Percentiles rank a stretch among this genome's conserved stretches.
phyloP scores from a whole-genome alignment of 2,113 vertebrate species.

The Mungos mungo region DNA sequence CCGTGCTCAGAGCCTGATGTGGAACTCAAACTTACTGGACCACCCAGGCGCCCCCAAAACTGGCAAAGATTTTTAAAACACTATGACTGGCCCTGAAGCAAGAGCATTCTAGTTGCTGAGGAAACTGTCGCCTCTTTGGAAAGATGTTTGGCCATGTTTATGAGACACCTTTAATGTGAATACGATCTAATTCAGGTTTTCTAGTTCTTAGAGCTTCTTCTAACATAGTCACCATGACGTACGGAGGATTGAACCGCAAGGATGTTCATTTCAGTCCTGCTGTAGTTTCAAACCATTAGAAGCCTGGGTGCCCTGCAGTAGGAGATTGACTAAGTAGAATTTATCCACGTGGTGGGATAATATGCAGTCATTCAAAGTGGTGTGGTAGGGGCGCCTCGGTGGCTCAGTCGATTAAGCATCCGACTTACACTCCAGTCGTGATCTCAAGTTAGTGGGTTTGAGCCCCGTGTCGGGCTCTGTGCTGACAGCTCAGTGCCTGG shows the following conservation, averaged over 20 bases:
- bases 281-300: neutral
- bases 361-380: neutral
- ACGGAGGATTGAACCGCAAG: neutral
- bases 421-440: no score
- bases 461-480: no score
- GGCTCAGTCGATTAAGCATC: no score
- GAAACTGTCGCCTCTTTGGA: rapidly evolving
- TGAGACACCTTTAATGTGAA: neutral
- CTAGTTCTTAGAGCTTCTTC: neutral
- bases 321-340: neutral
- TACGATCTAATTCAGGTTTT: neutral
- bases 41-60: neutral
- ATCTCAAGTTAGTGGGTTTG: no score
- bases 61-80: neutral
- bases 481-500: no score
- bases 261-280: no score
- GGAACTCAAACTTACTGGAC: no score
- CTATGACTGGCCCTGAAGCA: rapidly evolving
- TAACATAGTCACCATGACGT: neutral
- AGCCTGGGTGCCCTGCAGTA: rapidly evolving
- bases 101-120: neutral
- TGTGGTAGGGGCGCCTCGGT: no score
- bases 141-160: neutral
- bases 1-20: no score
- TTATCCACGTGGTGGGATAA: neutral